Conservation (phyloP, 2,888 invertebrate genomes). For the Nomada goodeniana region DNA sequence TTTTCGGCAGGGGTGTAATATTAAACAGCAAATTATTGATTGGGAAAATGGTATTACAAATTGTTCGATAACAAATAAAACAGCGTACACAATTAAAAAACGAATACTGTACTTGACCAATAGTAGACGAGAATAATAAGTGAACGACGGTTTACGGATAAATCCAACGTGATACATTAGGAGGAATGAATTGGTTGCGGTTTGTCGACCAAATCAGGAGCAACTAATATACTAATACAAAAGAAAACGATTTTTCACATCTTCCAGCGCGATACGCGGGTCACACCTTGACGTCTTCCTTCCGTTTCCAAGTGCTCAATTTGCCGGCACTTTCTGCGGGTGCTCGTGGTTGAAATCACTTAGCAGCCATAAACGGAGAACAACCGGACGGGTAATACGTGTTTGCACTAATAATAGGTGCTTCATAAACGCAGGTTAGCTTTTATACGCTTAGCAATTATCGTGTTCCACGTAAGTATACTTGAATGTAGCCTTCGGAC, state of each 20-base stretch:
- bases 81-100: too few species aligned
- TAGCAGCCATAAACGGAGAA: conserved; percentile 65
- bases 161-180: not conserved
- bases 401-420: conserved; percentile 71
- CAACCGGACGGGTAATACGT: conserved; percentile 66
- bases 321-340: conserved; percentile 62
- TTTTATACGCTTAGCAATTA: conserved; percentile 62
- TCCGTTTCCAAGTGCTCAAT: conserved; percentile 61
- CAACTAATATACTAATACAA: conserved; percentile 25
- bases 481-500: conserved; percentile 5
- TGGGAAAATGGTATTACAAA: too few species aligned
- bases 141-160: not conserved
- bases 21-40: too few species aligned
- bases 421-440: conserved; percentile 65
- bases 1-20: too few species aligned
- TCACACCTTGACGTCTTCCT: conserved; percentile 64
- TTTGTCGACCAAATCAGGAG: conserved; percentile 2
- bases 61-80: too few species aligned
- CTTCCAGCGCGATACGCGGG: conserved; percentile 38
- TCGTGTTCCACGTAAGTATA: conserved; percentile 47
- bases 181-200: conserved; percentile 10
- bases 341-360: conserved; percentile 68
- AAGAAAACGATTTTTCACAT: conserved; percentile 44
- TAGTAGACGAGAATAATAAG: too few species aligned
- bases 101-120: too few species aligned